Conservation (phyloP, 2,888 invertebrate genomes). For the Drosophila kanekoi region DNA sequence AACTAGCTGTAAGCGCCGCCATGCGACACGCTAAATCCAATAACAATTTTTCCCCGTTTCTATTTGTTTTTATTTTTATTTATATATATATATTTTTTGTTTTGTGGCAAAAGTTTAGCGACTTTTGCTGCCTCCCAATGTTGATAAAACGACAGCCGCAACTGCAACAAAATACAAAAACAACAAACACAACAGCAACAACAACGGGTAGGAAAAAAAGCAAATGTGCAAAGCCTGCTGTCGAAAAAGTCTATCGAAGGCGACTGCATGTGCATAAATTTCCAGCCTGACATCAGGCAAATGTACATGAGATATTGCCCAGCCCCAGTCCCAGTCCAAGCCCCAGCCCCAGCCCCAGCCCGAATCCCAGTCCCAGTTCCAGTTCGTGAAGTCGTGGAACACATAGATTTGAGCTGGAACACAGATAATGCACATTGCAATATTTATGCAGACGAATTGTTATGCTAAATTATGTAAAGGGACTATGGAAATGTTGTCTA, state of each 20-base stretch:
- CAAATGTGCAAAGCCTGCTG: slow-evolving; percentile 41
- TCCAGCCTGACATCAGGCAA: slow-evolving; percentile 61
- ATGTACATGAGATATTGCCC: slow-evolving; percentile 71
- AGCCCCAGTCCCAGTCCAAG: slow-evolving; percentile 7
- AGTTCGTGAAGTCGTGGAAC: slow-evolving; percentile 3
- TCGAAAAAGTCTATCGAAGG: slow-evolving; percentile 53
- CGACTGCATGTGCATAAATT: slow-evolving; percentile 73
- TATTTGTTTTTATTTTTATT: slow-evolving; percentile 30
- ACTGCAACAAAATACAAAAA: slow-evolving; percentile 25
- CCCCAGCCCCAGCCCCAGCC: neutral
- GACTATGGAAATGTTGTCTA: slow-evolving; percentile 24
- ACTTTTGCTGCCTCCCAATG: slow-evolving; percentile 56
- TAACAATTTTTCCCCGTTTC: slow-evolving; percentile 55
- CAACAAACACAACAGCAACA: slow-evolving; percentile 26
- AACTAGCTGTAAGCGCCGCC: slow-evolving; percentile 67
- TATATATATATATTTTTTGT: slow-evolving; percentile 15
- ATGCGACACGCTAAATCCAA: slow-evolving; percentile 78
- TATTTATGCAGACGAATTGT: slow-evolving; percentile 34
- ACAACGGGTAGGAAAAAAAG: slow-evolving; percentile 37
- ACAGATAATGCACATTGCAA: slow-evolving; percentile 43
- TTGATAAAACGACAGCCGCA: slow-evolving; percentile 50
- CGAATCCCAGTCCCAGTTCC: neutral
- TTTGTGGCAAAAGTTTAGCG: slow-evolving; percentile 64
- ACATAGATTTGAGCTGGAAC: slow-evolving; percentile 1
- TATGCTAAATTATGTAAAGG: slow-evolving; percentile 44